Evolutionary conservation across 92 coral and sea anemone species (phyloP).

Genomic region (Siderastrea siderea): DNA sequence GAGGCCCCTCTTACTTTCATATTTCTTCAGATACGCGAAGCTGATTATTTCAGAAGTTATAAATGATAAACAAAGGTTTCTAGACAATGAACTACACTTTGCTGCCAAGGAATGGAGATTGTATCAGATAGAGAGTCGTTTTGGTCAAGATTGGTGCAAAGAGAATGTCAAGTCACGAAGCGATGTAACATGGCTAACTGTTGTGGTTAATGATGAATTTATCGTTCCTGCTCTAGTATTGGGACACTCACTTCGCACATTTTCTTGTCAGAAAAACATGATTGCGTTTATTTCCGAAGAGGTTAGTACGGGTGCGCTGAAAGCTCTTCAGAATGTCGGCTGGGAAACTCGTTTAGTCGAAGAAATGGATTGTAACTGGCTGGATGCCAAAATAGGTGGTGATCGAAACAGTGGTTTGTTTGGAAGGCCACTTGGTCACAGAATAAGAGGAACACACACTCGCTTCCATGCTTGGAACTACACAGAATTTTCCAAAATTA

Average conservation of each 20-base stretch:
- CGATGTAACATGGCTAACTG: slow-evolving; percentile 74
- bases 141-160: slow-evolving; percentile 59
- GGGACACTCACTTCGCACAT: slow-evolving; percentile 68
- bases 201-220: slow-evolving; percentile 69
- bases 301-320: slow-evolving; percentile 40
- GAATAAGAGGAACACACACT: slow-evolving; percentile 87
- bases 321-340: slow-evolving; percentile 71
- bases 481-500: slow-evolving; percentile 78
- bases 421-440: slow-evolving; percentile 19
- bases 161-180: slow-evolving; percentile 25
- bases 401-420: slow-evolving; percentile 3
- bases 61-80: slow-evolving; percentile 37
- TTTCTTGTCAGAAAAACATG: slow-evolving; percentile 75
- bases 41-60: slow-evolving; percentile 25
- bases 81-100: slow-evolving; percentile 10
- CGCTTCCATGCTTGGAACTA: slow-evolving; percentile 87
- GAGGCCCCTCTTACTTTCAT: slow-evolving; percentile 29
- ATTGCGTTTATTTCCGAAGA: slow-evolving; percentile 50
- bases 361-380: slow-evolving; percentile 85
- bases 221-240: slow-evolving; percentile 71
- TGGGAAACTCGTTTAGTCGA: slow-evolving; percentile 70
- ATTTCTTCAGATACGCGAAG: slow-evolving; percentile 37
- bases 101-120: slow-evolving; percentile 62
- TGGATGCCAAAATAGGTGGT: slow-evolving; percentile 69
- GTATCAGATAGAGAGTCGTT: slow-evolving; percentile 54